Conservation (phyloP, 2,888 invertebrate species). For the Drosophila multiciliata region DNA sequence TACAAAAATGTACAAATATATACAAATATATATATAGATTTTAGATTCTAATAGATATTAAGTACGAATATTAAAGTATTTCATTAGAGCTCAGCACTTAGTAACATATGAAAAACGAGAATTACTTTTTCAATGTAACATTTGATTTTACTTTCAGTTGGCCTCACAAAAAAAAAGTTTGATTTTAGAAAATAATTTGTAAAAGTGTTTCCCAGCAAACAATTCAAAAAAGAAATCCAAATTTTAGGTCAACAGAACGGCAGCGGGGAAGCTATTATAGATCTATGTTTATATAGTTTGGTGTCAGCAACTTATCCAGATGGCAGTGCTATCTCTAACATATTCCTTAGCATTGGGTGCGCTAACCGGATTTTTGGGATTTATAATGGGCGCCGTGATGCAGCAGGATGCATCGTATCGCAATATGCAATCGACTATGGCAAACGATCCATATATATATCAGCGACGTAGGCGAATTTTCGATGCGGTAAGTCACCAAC, state of each 20-base stretch:
- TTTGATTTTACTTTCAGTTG: slow-evolving; percentile 35
- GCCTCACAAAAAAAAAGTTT: neutral
- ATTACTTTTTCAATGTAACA: neutral
- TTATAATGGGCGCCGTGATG: slow-evolving; percentile 53
- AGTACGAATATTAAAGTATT: neutral
- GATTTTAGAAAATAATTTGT: neutral
- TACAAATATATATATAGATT: no score
- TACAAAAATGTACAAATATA: no score
- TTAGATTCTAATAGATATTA: no score
- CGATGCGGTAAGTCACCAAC: slow-evolving; percentile 51
- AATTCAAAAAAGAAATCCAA: slow-evolving; percentile 5
- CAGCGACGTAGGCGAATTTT: slow-evolving; percentile 50
- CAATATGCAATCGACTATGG: slow-evolving; percentile 46
- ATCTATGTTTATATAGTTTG: neutral
- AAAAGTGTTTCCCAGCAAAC: neutral
- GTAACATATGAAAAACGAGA: neutral
- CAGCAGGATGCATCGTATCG: slow-evolving; percentile 63
- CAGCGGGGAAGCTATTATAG: neutral
- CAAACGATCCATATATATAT: slow-evolving; percentile 57
- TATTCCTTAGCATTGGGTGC: slow-evolving; percentile 38
- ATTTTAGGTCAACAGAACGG: slow-evolving; percentile 6
- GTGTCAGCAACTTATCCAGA: neutral
- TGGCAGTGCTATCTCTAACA: slow-evolving; percentile 15
- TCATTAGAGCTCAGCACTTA: neutral
- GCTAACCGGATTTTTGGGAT: slow-evolving; percentile 50